A percentile compares a stretch with the other conserved stretches of the same genome.
Conservation (phyloP, 2,888 invertebrate species). For the Chrysolina americana region DNA sequence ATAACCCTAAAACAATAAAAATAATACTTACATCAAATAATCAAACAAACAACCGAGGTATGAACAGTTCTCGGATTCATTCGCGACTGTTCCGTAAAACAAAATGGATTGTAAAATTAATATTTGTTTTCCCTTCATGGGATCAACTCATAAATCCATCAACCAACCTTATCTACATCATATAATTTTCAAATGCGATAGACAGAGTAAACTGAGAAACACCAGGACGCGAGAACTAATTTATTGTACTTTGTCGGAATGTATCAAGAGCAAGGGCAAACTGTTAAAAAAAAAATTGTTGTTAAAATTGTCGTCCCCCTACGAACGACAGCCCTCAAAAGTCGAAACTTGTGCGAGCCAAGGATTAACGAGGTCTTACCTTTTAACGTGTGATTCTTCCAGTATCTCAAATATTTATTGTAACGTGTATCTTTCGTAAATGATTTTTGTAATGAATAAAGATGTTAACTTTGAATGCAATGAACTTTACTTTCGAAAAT, state of each 20-base stretch:
- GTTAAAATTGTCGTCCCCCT: too few relatives aligned
- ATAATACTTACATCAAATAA: conserved; percentile 46
- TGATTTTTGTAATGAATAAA: too few relatives aligned
- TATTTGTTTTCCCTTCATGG: conserved; percentile 48
- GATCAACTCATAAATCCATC: conserved; percentile 52
- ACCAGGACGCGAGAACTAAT: conserved; percentile 10
- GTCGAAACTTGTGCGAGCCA: too few relatives aligned
- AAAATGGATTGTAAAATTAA: conserved; percentile 38
- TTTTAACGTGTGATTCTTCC: too few relatives aligned
- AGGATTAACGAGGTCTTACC: too few relatives aligned
- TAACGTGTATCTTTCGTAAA: too few relatives aligned
- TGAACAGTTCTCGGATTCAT: conserved; percentile 16
- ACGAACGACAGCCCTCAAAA: too few relatives aligned
- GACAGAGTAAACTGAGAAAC: conserved; percentile 27
- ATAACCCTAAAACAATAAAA: conserved; percentile 46
- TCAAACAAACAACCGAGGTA: conserved; percentile 19
- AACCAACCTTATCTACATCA: conserved; percentile 57
- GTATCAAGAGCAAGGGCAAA: too few relatives aligned
- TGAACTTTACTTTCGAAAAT: too few relatives aligned
- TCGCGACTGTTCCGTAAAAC: conserved; percentile 31
- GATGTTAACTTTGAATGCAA: too few relatives aligned
- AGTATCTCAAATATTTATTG: too few relatives aligned
- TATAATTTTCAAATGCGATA: conserved; percentile 36
- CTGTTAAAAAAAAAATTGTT: too few relatives aligned
- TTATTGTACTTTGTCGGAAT: not conserved